Conservation (phyloP, 2,113 vertebrate species). For the rabbit (Oryctolagus cuniculus) region DNA sequence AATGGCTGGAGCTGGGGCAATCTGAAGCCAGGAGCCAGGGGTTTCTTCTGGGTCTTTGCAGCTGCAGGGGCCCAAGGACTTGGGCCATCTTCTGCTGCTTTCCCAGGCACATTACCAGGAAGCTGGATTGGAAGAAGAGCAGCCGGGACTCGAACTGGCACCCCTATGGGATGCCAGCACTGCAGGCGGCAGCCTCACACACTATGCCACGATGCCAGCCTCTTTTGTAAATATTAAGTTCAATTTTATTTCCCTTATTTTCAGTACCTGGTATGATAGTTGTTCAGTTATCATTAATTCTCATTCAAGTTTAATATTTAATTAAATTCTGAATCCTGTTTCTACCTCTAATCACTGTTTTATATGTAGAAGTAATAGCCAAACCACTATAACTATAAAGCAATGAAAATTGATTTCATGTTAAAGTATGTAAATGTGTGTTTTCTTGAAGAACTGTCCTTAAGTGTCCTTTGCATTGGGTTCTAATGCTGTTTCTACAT, state of each 20-base stretch:
- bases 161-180: too few relatives aligned
- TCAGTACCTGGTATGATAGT: background rate
- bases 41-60: too few relatives aligned
- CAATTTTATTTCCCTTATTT: background rate
- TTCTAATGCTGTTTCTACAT: background rate
- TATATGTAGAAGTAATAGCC: background rate
- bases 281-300: background rate
- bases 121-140: too few relatives aligned
- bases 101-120: too few relatives aligned
- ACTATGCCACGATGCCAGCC: too few relatives aligned
- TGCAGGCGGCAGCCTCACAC: too few relatives aligned
- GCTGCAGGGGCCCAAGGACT: too few relatives aligned
- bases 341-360: conserved; percentile 6
- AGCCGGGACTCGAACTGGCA: too few relatives aligned
- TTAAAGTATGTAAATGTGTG: background rate
- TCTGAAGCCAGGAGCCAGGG: too few relatives aligned
- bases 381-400: background rate
- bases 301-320: background rate
- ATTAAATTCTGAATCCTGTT: conserved; percentile 8
- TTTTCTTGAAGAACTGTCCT: background rate
- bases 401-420: conserved; percentile 14
- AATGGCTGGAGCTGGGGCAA: too few relatives aligned
- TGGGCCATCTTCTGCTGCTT: too few relatives aligned
- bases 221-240: background rate
- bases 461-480: background rate